These are phyloP conservation scores for Rattus norvegicus DNA, from an alignment of 2,113 vertebrate species.

Conservation along the genomic window DNA sequence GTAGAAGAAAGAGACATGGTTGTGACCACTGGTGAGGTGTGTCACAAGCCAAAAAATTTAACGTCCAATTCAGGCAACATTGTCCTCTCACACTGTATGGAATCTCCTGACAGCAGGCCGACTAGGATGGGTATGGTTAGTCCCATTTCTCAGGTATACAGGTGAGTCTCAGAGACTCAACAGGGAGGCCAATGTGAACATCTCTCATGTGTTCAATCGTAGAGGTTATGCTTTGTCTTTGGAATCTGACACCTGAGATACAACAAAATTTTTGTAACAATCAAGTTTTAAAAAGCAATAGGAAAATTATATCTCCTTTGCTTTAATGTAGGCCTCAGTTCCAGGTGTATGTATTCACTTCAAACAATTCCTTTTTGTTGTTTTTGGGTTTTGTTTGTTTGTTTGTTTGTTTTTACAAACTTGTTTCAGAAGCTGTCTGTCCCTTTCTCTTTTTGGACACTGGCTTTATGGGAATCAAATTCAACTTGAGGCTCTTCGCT, in stretches of 20 bases:
- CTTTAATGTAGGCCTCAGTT: neutral
- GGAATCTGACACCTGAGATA: neutral
- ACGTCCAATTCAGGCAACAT: neutral
- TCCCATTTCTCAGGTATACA: neutral
- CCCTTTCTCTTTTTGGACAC: neutral
- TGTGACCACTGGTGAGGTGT: neutral
- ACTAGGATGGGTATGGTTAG: neutral
- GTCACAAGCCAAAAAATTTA: neutral
- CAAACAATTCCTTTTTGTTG: neutral
- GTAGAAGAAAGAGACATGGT: neutral
- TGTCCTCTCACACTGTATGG: neutral
- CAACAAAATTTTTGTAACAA: neutral
- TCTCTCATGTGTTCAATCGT: neutral
- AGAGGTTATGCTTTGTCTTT: neutral
- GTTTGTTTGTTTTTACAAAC: neutral
- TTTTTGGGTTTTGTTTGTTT: neutral
- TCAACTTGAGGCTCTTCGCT: neutral
- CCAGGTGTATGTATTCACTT: neutral
- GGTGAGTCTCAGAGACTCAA: constrained; percentile 25
- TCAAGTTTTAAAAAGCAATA: constrained; percentile 3
- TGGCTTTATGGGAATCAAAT: neutral
- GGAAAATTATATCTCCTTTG: neutral
- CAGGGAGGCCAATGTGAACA: neutral
- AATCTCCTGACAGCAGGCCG: neutral
- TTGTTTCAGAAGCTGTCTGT: constrained; percentile 21